A percentile compares a stretch with the other conserved stretches of the same genome.
Conservation (phyloP, 1,140 invertebrate genomes). For the Formica exsecta region DNA sequence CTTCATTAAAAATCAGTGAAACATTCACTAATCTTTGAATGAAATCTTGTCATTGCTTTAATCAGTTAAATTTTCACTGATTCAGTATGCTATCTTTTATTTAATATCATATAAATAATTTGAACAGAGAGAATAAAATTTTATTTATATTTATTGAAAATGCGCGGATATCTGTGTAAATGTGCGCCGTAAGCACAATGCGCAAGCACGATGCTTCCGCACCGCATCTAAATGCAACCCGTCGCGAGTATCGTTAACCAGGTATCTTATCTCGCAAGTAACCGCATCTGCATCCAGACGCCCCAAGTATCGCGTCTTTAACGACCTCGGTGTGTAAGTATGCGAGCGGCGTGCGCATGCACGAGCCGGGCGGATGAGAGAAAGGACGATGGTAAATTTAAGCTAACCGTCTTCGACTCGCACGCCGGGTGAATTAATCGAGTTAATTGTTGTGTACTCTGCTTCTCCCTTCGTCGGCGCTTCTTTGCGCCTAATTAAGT, state of each 20-base stretch:
- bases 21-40: too few species aligned
- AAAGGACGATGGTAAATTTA: conserved; percentile 63
- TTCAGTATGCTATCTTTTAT: background rate
- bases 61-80: too few species aligned
- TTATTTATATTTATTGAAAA: background rate
- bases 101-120: background rate
- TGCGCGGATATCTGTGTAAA: background rate
- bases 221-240: conserved; percentile 36
- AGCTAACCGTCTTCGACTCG: conserved; percentile 72
- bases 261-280: conserved; percentile 59
- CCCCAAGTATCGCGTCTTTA: conserved; percentile 52
- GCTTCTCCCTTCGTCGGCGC: conserved; percentile 54
- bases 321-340: conserved; percentile 38
- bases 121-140: background rate
- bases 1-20: too few species aligned
- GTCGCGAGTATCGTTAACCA: conserved; percentile 50
- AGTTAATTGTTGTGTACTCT: conserved; percentile 75
- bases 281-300: conserved; percentile 60
- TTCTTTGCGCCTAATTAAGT: conserved; percentile 75
- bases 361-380: conserved; percentile 12
- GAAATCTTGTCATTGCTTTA: too few species aligned
- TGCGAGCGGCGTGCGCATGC: conserved; percentile 27
- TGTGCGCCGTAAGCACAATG: conserved; percentile 11
- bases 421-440: conserved; percentile 74
- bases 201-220: background rate